Percentiles rank a stretch among this genome's conserved stretches.
Evolutionary conservation across 2,888 invertebrate genomes (phyloP).

Genomic region (Hesperia comma): DNA sequence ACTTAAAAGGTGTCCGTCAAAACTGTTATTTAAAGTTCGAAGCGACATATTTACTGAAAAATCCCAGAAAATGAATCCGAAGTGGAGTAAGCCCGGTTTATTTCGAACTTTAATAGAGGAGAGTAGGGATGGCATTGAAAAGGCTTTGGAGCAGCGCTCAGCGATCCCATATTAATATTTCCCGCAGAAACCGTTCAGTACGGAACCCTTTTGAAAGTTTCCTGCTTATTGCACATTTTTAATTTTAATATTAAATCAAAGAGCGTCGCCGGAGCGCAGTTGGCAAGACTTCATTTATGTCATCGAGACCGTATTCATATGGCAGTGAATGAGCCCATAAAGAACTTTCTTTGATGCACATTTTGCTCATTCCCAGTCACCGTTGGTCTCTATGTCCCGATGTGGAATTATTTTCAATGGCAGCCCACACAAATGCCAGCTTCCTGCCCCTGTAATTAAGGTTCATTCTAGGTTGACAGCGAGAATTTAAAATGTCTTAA

Average conservation of each 20-base stretch:
- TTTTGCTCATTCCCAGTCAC: slow-evolving; percentile 21
- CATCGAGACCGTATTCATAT: slow-evolving; percentile 31
- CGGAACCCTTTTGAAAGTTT: slow-evolving; percentile 39
- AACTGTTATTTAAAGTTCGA: slow-evolving; percentile 15
- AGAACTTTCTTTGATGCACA: slow-evolving; percentile 29
- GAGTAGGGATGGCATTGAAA: slow-evolving; percentile 36
- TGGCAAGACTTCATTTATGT: slow-evolving; percentile 21
- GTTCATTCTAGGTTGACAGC: no score
- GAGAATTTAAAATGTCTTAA: no score
- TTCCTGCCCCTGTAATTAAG: no score
- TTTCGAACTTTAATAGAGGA: slow-evolving; percentile 40
- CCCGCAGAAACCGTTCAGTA: slow-evolving; percentile 21
- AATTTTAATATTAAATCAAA: slow-evolving; percentile 49
- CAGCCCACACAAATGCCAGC: no score
- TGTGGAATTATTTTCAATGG: no score
- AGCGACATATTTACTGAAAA: slow-evolving; percentile 19
- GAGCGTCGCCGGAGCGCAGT: slow-evolving; percentile 8
- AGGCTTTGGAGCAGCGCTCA: slow-evolving; percentile 34
- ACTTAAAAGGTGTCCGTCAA: not conserved
- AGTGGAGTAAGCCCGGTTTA: slow-evolving; percentile 35
- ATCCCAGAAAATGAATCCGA: slow-evolving; percentile 26
- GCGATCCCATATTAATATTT: slow-evolving; percentile 41
- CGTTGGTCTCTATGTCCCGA: slow-evolving; percentile 4
- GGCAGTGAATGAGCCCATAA: slow-evolving; percentile 19
- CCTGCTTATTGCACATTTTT: slow-evolving; percentile 38